Conservation (phyloP, 2,888 invertebrate species). For the Drosophila fungiperda region DNA sequence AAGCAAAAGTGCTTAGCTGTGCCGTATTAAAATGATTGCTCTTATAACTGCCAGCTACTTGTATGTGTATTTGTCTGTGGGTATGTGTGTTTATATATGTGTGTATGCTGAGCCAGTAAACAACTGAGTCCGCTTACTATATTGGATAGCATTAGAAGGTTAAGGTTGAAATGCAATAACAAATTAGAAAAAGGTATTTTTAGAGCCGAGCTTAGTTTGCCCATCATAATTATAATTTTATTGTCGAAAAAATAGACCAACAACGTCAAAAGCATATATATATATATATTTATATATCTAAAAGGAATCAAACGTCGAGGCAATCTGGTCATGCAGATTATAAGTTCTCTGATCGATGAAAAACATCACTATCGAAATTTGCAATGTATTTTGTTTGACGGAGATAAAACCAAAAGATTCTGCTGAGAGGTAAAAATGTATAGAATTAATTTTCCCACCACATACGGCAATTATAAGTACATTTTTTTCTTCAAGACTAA, state of each 20-base stretch:
- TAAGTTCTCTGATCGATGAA: too few relatives aligned
- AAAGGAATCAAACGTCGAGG: background rate
- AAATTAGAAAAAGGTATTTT: slow-evolving; percentile 2
- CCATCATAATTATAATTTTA: slow-evolving; percentile 1
- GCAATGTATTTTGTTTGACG: too few relatives aligned
- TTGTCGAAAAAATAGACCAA: background rate
- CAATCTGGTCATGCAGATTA: background rate
- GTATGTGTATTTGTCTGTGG: background rate
- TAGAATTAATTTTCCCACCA: background rate
- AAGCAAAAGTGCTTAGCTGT: slow-evolving; percentile 78
- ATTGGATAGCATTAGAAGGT: slow-evolving; percentile 6
- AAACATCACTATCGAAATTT: too few relatives aligned
- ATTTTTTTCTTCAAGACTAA: background rate
- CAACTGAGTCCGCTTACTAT: background rate
- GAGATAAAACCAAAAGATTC: background rate
- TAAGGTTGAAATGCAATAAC: background rate
- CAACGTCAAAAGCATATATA: background rate
- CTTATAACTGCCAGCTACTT: slow-evolving; percentile 74
- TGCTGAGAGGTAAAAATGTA: background rate
- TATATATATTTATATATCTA: background rate
- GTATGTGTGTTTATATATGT: background rate
- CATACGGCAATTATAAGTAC: background rate
- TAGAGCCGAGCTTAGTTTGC: background rate
- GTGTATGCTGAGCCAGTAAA: slow-evolving; percentile 21
- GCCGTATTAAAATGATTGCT: slow-evolving; percentile 78